Evolutionary conservation across 2,888 invertebrate species (phyloP).

Genomic region (Prostheceraeus crozeri): DNA sequence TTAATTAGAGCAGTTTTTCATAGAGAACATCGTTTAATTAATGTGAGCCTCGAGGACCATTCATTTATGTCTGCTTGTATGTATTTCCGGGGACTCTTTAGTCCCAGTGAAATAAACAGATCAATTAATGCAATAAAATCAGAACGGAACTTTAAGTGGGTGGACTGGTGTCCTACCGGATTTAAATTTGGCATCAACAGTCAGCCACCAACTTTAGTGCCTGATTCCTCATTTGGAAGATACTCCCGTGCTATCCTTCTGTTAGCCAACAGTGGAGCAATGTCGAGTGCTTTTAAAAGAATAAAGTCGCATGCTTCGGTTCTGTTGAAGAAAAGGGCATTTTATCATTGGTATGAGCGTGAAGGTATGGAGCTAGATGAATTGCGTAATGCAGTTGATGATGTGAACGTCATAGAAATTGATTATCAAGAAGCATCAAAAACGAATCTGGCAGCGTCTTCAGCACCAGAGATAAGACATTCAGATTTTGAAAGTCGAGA

Average conservation of each 20-base stretch:
- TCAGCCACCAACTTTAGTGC: conserved; percentile 66
- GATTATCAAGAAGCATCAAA: conserved; percentile 22
- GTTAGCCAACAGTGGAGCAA: conserved; percentile 55
- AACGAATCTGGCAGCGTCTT: too few relatives aligned
- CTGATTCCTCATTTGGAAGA: conserved; percentile 72
- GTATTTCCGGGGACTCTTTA: conserved; percentile 41
- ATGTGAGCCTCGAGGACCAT: conserved; percentile 26
- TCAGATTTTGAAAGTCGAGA: too few relatives aligned
- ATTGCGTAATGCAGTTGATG: conserved; percentile 41
- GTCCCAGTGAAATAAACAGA: conserved; percentile 49
- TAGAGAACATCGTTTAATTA: conserved; percentile 26
- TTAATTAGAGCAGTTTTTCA: conserved; percentile 32
- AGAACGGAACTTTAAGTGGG: conserved; percentile 45
- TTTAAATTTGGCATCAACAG: conserved; percentile 70
- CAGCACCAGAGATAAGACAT: too few relatives aligned
- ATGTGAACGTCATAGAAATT: not conserved
- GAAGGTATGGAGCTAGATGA: conserved; percentile 39
- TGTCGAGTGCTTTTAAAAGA: conserved; percentile 55
- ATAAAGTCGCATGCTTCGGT: conserved; percentile 44
- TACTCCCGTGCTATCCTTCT: conserved; percentile 55
- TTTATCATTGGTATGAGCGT: conserved; percentile 47
- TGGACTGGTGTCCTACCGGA: conserved; percentile 62
- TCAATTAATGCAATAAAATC: conserved; percentile 50
- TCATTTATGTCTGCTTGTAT: conserved; percentile 35
- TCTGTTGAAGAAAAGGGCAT: conserved; percentile 42